These are phyloP conservation scores for Papilio machaon DNA, from an alignment of 1,140 invertebrate species.

Conservation along the genomic window DNA sequence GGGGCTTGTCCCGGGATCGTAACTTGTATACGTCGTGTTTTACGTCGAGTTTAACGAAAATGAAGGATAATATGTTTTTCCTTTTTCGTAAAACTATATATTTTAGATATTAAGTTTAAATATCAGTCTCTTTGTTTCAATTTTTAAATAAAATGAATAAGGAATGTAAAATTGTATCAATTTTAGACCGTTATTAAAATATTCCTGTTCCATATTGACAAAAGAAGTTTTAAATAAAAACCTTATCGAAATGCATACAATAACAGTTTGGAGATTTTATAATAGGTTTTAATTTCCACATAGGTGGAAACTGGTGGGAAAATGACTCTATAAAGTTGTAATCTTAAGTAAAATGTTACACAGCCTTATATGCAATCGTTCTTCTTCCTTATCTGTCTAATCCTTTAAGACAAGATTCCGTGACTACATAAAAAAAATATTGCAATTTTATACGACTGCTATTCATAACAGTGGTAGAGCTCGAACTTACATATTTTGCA, in stretches of 20 bases:
- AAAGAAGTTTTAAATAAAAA: neutral
- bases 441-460: no score
- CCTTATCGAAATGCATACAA: neutral
- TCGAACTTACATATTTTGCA: no score
- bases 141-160: neutral
- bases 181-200: neutral
- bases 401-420: no score
- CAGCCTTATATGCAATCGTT: no score
- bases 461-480: no score
- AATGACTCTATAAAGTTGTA: no score
- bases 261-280: neutral
- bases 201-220: neutral
- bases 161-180: neutral
- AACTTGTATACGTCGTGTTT: conserved; percentile 2
- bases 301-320: neutral
- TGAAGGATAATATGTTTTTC: neutral
- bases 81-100: neutral
- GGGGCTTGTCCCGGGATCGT: conserved; percentile 5
- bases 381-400: no score
- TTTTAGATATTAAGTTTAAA: neutral
- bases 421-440: no score
- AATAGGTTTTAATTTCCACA: neutral
- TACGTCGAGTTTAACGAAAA: neutral
- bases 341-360: no score
- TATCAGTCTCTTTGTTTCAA: neutral